Base-by-base conservation (phyloP, 1,140 invertebrate species). In the Panagrolaimus sp. region DNA sequence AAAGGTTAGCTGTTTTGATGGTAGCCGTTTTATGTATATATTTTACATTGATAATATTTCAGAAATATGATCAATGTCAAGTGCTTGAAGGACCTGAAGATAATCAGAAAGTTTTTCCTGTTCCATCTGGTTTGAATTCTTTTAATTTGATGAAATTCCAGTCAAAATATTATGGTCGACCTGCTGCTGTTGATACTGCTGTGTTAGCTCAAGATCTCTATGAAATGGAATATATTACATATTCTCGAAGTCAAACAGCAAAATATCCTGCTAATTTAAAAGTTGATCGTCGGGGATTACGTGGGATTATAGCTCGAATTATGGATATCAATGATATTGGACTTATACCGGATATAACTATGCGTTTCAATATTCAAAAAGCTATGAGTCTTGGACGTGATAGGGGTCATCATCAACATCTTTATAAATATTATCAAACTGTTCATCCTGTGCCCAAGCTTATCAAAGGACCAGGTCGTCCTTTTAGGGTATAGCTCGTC, bases 221-320 rank as follows among this genome's bases (percentile, higher is more conserved):
- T 80, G 94, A 89, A 2, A 91, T 93, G 84, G 92, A 92, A 47
- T 73, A 68, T 57, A 93, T 95, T 51, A 93, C 91, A 80, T 96
- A 96, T 86, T 92, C 93, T 3, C 87, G 93, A 77, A 96, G 93
- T 4, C 93, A 96, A 86, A 98, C 96, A 4, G 97, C 93, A 5
- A 89, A 90, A 47, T 98, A 98, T 86, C 89, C 93, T 9, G 89
- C 92, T 72, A 96, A 93, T 84, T 97, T 94, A 85, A n/a, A n/a
- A n/a, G n/a, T n/a, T n/a, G n/a, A n/a, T n/a, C n/a, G n/a, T n/a
- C n/a, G n/a, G n/a, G 92, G 98, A 86, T 86, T 96, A 48, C 44
- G 53, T 16, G 43, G 69, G 38, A 70, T 73, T 45, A n/a, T n/a
- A n/a, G n/a, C n/a, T n/a, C n/a, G n/a, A n/a, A 42, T 63, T 27